Conservation (phyloP, 1,140 invertebrate genomes). For the Riptortus pedestris region DNA sequence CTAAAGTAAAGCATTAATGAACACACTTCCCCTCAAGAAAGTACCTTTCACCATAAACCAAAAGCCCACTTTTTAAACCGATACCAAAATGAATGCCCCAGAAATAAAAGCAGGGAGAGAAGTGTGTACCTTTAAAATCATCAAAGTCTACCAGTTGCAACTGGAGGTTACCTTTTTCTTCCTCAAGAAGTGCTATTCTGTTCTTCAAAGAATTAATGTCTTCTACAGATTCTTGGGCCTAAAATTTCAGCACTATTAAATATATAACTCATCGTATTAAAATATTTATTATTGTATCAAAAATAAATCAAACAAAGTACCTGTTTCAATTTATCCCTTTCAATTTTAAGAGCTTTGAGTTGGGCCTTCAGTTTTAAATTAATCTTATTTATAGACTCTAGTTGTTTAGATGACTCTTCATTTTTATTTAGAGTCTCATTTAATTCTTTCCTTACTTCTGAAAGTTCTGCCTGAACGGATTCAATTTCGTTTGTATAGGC, state of each 20-base stretch:
- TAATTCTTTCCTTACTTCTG: background rate
- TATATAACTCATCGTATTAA: background rate
- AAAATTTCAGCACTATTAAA: conserved; percentile 4
- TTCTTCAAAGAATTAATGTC: conserved; percentile 58
- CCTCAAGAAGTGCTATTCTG: conserved; percentile 70
- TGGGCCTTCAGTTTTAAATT: conserved; percentile 77
- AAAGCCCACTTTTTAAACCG: background rate
- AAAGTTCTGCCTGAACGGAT: background rate
- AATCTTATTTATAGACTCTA: conserved; percentile 44
- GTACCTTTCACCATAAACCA: background rate
- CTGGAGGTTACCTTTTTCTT: conserved; percentile 81
- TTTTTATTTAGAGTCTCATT: conserved; percentile 30
- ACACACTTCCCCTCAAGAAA: background rate
- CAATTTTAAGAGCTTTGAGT: conserved; percentile 71
- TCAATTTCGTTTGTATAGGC: background rate
- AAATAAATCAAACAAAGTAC: conserved; percentile 32
- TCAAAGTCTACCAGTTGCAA: conserved; percentile 71
- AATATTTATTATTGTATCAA: background rate
- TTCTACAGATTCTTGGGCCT: conserved; percentile 49
- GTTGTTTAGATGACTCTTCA: conserved; percentile 49
- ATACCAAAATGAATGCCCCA: background rate
- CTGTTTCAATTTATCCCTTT: conserved; percentile 60
- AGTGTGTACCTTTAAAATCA: conserved; percentile 51
- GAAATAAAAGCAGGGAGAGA: conserved; percentile 9
- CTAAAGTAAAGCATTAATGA: background rate